Evolutionary conservation across 2,888 invertebrate species (phyloP), one percentile per base, ranked within the genome.

Genomic region (Platerodrilus igneus): DNA sequence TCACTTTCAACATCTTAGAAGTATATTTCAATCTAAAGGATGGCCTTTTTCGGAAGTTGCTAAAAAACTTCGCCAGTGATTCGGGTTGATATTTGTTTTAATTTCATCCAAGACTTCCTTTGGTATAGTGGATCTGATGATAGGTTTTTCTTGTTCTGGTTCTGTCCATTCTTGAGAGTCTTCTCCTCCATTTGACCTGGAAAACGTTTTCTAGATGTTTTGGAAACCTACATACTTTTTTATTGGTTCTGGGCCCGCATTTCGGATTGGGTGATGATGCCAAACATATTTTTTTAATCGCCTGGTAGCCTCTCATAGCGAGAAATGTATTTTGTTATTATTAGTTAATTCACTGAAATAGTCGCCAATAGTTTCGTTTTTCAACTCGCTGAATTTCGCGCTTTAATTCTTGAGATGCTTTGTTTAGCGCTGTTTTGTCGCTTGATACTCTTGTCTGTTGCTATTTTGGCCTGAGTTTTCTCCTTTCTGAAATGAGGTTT

Each of bases 61-160:
- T 32, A 37, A 48, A 51, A 31, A 2, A 52, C 19, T 6, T 43
- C 25, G 1, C 45, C 51, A 6, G 45, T 53, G 4, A 57, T 54
- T 32, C 8, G 30, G 14, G 15, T 34, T 28, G 2, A 18, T 18
- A 11, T 32, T 32, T 6, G 8, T 21, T 27, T 22, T 32, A 16
- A 15, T 25, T 25, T 17, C 8, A 19, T 20, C 19, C 9, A 18
- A 22, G 16, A 22, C 13, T 31, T 32, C 26, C 19, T 32, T 38
- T 25, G 5, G 14, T 10, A 19, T 26, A 21, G 11, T 31, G 9
- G 9, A 31, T 37, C 30, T 31, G 23, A 37, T 37, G 18, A 18
- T 5, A 21, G 8, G 30, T 13, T 31, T 14, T 3, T 37, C 27
- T 31, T 30, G 26, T n/a, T n/a, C n/a, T n/a, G n/a, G n/a, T n/a